Percentiles rank a stretch among this genome's conserved stretches.
phyloP scores from a whole-genome alignment of 1,140 invertebrate genomes.

The Drosophila funebris region DNA sequence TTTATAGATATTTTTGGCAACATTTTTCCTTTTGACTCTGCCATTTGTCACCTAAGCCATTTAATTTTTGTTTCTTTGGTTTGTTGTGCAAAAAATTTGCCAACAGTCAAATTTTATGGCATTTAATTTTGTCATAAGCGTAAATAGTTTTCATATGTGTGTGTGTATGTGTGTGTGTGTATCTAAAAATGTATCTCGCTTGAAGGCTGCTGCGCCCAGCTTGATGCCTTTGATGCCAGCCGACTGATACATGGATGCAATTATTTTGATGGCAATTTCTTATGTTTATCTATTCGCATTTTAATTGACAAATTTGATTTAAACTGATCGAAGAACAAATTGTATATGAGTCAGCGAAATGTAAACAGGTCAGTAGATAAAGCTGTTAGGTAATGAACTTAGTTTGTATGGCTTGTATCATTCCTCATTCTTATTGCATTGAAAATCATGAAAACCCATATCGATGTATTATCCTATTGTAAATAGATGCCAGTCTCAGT shows the following conservation, averaged over 20 bases:
- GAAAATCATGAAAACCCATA: no score
- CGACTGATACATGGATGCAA: slow-evolving; percentile 57
- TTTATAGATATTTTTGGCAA: slow-evolving; percentile 20
- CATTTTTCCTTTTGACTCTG: slow-evolving; percentile 29
- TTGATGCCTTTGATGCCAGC: slow-evolving; percentile 63
- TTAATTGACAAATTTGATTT: slow-evolving; percentile 47
- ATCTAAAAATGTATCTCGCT: slow-evolving; percentile 46
- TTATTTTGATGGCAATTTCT: slow-evolving; percentile 67
- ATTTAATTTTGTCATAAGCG: slow-evolving; percentile 76
- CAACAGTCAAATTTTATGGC: slow-evolving; percentile 71
- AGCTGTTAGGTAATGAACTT: not conserved
- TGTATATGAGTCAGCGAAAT: not conserved
- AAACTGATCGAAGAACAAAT: slow-evolving; percentile 1
- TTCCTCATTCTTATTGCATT: not conserved
- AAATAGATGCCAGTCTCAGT: not conserved
- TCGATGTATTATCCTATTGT: no score
- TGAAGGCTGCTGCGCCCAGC: slow-evolving; percentile 61
- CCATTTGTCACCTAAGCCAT: slow-evolving; percentile 71
- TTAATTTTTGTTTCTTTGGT: slow-evolving; percentile 38
- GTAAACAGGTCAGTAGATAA: not conserved
- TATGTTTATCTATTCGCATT: slow-evolving; percentile 44
- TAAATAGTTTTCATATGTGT: slow-evolving; percentile 53
- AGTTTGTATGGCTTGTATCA: not conserved
- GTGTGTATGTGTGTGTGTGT: not conserved
- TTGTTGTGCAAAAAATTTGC: slow-evolving; percentile 67